phyloP scores from a whole-genome alignment of 2,888 invertebrate genomes.

The Venusia cambrica region DNA sequence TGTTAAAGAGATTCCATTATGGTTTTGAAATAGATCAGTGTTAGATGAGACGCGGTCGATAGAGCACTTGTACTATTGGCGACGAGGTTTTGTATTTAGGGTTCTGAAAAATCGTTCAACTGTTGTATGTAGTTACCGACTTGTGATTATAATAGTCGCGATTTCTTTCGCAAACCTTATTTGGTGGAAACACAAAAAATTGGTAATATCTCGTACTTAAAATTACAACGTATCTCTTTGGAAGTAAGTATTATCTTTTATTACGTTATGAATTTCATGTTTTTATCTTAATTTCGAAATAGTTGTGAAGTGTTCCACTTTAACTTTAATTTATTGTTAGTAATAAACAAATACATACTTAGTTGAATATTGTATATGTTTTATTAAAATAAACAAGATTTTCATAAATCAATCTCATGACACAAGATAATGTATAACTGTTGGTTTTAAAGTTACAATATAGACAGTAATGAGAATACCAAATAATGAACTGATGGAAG shows the following conservation, averaged over 20 bases:
- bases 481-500: no score
- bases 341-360: slow-evolving; percentile 38
- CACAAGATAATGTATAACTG: no score
- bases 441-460: no score
- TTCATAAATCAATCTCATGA: no score
- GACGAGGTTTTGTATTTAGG: slow-evolving; percentile 12
- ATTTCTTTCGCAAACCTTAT: neutral
- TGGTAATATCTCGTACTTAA: slow-evolving; percentile 37
- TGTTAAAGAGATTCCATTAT: no score
- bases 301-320: slow-evolving; percentile 21
- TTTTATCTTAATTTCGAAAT: slow-evolving; percentile 22
- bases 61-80: slow-evolving; percentile 11
- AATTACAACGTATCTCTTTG: slow-evolving; percentile 15
- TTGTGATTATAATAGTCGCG: slow-evolving; percentile 5
- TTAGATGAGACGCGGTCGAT: slow-evolving; percentile 1
- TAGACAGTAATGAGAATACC: no score
- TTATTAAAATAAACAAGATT: slow-evolving; percentile 5
- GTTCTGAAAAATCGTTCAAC: slow-evolving; percentile 9
- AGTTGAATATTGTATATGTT: slow-evolving; percentile 27
- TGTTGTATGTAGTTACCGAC: slow-evolving; percentile 7
- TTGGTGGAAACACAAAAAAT: slow-evolving; percentile 27
- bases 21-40: slow-evolving; percentile 8
- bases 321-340: slow-evolving; percentile 38
- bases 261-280: slow-evolving; percentile 18
- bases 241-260: slow-evolving; percentile 19